Conservation (phyloP, 2,797 vertebrate species). For the Brachyrhaphis roseni region DNA sequence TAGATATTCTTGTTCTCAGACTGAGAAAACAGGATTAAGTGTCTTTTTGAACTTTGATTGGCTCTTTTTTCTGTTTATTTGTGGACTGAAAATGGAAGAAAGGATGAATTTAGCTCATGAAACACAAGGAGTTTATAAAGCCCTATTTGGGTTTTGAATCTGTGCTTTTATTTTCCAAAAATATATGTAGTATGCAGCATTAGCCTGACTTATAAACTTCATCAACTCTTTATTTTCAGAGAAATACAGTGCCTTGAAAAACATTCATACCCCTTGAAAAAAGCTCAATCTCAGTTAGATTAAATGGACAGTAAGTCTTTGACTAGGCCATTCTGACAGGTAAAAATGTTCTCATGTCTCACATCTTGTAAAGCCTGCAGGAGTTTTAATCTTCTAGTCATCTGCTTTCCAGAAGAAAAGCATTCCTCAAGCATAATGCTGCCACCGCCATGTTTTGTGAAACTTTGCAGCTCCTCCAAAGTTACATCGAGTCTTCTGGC, state of each 20-base stretch:
- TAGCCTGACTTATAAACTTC: background rate
- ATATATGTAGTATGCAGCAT: background rate
- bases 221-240: background rate
- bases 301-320: background rate
- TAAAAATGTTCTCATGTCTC: background rate
- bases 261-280: background rate
- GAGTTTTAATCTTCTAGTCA: background rate
- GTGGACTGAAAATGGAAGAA: background rate
- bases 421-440: background rate
- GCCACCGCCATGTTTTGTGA: background rate
- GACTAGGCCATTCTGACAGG: background rate
- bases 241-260: background rate
- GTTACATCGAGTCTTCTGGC: no score
- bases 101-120: background rate
- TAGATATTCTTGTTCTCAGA: conserved; percentile 17
- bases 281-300: background rate
- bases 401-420: background rate
- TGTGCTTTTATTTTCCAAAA: background rate
- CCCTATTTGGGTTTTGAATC: background rate
- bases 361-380: background rate
- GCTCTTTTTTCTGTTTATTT: background rate
- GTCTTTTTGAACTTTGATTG: background rate
- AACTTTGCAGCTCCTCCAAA: no score
- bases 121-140: background rate
- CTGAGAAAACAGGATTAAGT: conserved; percentile 3